Percentiles rank a stretch among this genome's conserved stretches.
Evolutionary conservation across 2,113 vertebrate genomes (phyloP).

Genomic region (Perognathus longimembris): DNA sequence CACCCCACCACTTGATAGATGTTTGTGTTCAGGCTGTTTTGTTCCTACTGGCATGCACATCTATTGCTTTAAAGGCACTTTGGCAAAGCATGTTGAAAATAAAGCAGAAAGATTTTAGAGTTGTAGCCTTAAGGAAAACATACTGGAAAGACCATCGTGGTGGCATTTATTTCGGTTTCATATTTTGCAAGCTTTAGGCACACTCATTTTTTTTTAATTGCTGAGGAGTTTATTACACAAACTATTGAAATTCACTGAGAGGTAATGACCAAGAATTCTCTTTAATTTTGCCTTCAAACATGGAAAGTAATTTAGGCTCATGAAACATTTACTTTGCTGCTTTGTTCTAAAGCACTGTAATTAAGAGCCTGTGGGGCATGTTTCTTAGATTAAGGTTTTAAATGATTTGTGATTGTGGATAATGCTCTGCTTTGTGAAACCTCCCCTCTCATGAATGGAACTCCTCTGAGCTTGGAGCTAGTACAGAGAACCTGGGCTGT

Average conservation of each 20-base stretch:
- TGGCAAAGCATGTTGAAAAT: slow-evolving; percentile 11
- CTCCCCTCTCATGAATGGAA: background rate
- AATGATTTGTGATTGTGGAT: slow-evolving; percentile 10
- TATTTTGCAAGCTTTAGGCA: background rate
- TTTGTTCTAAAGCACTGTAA: slow-evolving; percentile 44
- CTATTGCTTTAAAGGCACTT: background rate
- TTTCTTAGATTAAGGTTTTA: slow-evolving; percentile 57
- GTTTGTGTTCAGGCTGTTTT: background rate
- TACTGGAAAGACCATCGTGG: background rate
- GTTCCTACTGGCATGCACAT: background rate
- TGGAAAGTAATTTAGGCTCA: slow-evolving; percentile 43
- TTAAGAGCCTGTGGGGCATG: slow-evolving; percentile 40
- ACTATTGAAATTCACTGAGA: background rate
- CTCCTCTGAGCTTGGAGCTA: background rate
- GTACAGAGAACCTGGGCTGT: background rate
- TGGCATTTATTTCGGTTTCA: background rate
- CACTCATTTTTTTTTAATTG: background rate
- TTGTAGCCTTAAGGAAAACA: background rate
- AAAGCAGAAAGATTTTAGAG: background rate
- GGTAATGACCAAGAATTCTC: background rate
- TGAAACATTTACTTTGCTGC: slow-evolving; percentile 45
- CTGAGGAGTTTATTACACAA: background rate
- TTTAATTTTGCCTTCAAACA: slow-evolving; percentile 41
- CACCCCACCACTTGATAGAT: background rate
- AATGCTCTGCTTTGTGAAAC: slow-evolving; percentile 45